Evolutionary conservation across 2,888 invertebrate genomes (phyloP), one percentile per base, ranked within the genome.

Genomic region (Nomada hirtipes): DNA sequence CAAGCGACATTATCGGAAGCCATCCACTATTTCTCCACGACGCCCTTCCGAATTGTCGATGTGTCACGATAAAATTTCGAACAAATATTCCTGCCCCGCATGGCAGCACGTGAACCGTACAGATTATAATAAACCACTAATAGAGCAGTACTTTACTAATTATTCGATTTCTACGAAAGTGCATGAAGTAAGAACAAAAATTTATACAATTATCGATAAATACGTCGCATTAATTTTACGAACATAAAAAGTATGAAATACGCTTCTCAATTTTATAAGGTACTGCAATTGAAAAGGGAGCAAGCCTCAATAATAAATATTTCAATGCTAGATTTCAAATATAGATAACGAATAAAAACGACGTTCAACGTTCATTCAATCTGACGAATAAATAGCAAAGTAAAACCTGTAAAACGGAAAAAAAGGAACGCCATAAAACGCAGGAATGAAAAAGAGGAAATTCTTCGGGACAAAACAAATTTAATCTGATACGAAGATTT

Each of bases 1-100:
- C 88, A 86, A 86, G 80, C 74, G 86, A 90, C 91, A 91, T 91
- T 92, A 91, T 90, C 89, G 87, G 61, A 63, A 59, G 50, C 69
- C 18, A 20, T 44, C 53, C 61, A 44, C 68, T 52, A 26, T 69
- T 70, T 44, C 26, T 55, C 44, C 53, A 15, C 65, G 23, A 15
- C 55, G 11, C 29, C 20, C 36, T 44, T n/a, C 42, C 73, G 71
- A 67, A 52, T 36, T 18, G 23, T 50, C 29, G 50, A 57, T 23
- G 10, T 29, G 52, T 52, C 18, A 47, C 11, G 47, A 70, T 57
- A 68, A 64, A 75, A 67, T 60, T 59, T 63, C 59, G 47, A n/a
- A n/a, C 26, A 26, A 55, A 50, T 3, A 47, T 60, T 53, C n/a
- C n/a, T 23, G 53, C 53, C 70, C 60, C 13, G 29, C 36, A 26